A percentile compares a stretch with the other conserved stretches of the same genome.
phyloP scores from a whole-genome alignment of 2,797 vertebrate species.

The Coregonus ussuriensis region DNA sequence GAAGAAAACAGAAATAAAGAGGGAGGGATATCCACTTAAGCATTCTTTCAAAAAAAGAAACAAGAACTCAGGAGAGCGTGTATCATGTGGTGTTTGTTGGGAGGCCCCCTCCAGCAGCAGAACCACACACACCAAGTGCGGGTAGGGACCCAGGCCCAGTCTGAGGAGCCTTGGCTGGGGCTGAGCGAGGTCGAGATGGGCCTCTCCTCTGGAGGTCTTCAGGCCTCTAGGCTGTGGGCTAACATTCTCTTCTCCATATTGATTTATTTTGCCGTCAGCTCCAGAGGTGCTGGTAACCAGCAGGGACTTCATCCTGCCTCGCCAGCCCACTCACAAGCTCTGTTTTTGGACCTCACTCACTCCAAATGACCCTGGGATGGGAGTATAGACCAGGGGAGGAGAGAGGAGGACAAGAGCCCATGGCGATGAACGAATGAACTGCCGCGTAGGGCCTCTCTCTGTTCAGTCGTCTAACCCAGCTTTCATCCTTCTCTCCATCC shows the following conservation, averaged over 20 bases:
- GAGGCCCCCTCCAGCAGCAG: conserved; percentile 63
- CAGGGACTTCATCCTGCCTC: conserved; percentile 69
- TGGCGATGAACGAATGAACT: conserved; percentile 70
- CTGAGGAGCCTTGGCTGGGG: conserved; percentile 56
- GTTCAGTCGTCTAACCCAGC: conserved; percentile 73
- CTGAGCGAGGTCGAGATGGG: conserved; percentile 61
- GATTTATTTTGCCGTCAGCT: conserved; percentile 74
- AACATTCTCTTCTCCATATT: conserved; percentile 72
- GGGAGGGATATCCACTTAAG: conserved; percentile 64
- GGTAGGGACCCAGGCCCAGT: conserved; percentile 60
- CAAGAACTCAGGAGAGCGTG: conserved; percentile 45
- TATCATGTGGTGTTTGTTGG: conserved; percentile 60
- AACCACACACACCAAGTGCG: conserved; percentile 72
- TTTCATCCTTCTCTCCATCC: conserved; percentile 72
- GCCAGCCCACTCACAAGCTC: conserved; percentile 74
- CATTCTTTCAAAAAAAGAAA: conserved; percentile 44
- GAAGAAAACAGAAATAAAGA: conserved; percentile 20
- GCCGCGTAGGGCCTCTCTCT: conserved; percentile 62
- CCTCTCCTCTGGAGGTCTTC: conserved; percentile 68
- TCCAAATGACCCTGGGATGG: conserved; percentile 69
- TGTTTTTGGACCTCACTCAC: conserved; percentile 63
- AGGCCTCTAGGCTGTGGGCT: conserved; percentile 69
- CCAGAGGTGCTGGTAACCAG: conserved; percentile 73
- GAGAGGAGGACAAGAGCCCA: conserved; percentile 65
- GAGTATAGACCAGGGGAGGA: conserved; percentile 68